Conservation (phyloP, 2,113 vertebrate genomes). For the Callopanchax toddi region DNA sequence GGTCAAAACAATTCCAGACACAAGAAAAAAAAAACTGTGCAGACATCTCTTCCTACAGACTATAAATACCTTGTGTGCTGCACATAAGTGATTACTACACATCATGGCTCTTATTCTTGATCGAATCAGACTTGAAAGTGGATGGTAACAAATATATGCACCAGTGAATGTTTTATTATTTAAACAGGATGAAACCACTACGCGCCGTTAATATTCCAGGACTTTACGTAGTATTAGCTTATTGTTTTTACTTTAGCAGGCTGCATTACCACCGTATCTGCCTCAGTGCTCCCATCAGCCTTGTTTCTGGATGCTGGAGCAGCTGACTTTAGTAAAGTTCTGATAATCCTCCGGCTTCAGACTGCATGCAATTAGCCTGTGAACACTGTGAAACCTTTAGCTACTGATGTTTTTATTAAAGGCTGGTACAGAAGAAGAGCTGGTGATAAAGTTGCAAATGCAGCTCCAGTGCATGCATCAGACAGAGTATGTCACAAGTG, state of each 20-base stretch:
- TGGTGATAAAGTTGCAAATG: too few relatives aligned
- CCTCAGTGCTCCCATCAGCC: not conserved
- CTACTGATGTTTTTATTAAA: not conserved
- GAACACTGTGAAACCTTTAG: not conserved
- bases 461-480: too few relatives aligned
- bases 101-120: slow-evolving; percentile 11
- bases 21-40: slow-evolving; percentile 26
- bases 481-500: too few relatives aligned
- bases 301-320: not conserved
- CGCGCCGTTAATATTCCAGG: not conserved
- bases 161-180: slow-evolving; percentile 1
- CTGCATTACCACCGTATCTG: not conserved
- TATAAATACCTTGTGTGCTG: slow-evolving; percentile 30
- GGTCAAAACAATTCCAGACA: slow-evolving; percentile 72
- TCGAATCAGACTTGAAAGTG: slow-evolving; percentile 2
- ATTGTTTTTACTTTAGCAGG: not conserved
- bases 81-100: slow-evolving; percentile 15
- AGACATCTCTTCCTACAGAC: slow-evolving; percentile 18
- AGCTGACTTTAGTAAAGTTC: not conserved
- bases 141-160: not conserved
- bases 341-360: not conserved
- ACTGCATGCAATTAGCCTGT: not conserved
- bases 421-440: not conserved
- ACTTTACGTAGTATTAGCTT: not conserved
- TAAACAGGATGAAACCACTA: not conserved